Evolutionary conservation across 1,140 invertebrate genomes (phyloP).

Genomic region (Druon quercuslanigerum): DNA sequence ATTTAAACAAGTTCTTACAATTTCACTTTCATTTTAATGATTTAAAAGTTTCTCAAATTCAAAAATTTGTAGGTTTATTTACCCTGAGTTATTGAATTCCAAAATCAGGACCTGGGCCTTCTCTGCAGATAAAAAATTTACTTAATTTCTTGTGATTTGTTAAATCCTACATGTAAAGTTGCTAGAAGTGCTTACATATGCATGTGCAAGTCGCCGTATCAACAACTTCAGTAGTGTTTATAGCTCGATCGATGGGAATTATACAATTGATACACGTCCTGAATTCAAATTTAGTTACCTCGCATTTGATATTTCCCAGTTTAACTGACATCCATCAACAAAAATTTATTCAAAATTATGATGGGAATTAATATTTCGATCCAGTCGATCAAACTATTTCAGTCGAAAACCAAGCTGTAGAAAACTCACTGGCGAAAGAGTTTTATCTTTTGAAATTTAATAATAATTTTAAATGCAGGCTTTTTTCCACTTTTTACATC

Average conservation of each 20-base stretch:
- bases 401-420: too few species aligned
- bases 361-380: background rate
- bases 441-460: too few species aligned
- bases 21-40: too few species aligned
- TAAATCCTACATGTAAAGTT: slow-evolving; percentile 4
- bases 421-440: too few species aligned
- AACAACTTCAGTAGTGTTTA: slow-evolving; percentile 51
- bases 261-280: background rate
- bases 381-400: too few species aligned
- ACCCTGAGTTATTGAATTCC: too few species aligned
- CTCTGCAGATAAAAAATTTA: background rate
- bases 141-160: background rate
- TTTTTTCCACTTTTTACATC: background rate
- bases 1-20: too few species aligned
- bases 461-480: background rate
- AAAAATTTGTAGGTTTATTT: too few species aligned
- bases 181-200: slow-evolving; percentile 45
- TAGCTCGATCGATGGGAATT: slow-evolving; percentile 42
- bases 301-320: background rate
- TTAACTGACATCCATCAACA: slow-evolving; percentile 17
- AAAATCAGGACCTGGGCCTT: background rate
- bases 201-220: slow-evolving; percentile 50
- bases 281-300: slow-evolving; percentile 11
- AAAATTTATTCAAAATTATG: background rate
- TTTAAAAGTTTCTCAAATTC: too few species aligned